Conservation (phyloP, 2,888 invertebrate genomes). For the Oxyteleia sp. region DNA sequence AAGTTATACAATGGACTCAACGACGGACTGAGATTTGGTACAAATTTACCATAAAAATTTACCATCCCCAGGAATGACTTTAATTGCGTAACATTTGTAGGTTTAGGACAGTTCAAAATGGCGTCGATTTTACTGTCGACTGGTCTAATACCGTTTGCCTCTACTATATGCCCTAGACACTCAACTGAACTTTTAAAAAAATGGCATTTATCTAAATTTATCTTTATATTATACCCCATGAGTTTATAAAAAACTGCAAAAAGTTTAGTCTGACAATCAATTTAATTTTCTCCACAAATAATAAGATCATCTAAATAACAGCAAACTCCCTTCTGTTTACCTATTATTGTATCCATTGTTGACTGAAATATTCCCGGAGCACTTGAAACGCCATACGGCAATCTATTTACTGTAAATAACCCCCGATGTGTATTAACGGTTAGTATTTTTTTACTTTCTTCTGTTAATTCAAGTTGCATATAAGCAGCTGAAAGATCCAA, state of each 20-base stretch:
- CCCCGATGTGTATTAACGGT: slow-evolving; percentile 25
- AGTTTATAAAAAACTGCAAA: slow-evolving; percentile 46
- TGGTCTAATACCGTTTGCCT: slow-evolving; percentile 35
- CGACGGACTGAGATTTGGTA: slow-evolving; percentile 32
- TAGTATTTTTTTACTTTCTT: slow-evolving; percentile 32
- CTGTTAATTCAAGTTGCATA: slow-evolving; percentile 53
- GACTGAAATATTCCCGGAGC: slow-evolving; percentile 45
- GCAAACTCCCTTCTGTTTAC: slow-evolving; percentile 74
- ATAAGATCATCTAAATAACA: slow-evolving; percentile 85
- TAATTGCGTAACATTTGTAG: slow-evolving; percentile 74
- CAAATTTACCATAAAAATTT: slow-evolving; percentile 82
- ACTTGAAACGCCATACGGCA: slow-evolving; percentile 38
- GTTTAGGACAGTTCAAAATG: slow-evolving; percentile 37
- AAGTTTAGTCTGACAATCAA: slow-evolving; percentile 8
- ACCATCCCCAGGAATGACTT: slow-evolving; percentile 79
- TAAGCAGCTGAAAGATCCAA: slow-evolving; percentile 54
- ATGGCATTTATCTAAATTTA: slow-evolving; percentile 5
- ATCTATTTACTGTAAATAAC: slow-evolving; percentile 30
- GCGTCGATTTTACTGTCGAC: slow-evolving; percentile 14
- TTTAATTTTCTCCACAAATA: slow-evolving; percentile 25
- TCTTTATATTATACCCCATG: slow-evolving; percentile 10
- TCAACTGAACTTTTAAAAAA: slow-evolving; percentile 29
- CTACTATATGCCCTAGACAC: slow-evolving; percentile 42
- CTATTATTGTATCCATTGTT: slow-evolving; percentile 31
- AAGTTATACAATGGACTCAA: slow-evolving; percentile 4